Percentiles rank a stretch among this genome's conserved stretches.
Conservation (phyloP, 2,113 vertebrate genomes). For the Actenoides hombroni region DNA sequence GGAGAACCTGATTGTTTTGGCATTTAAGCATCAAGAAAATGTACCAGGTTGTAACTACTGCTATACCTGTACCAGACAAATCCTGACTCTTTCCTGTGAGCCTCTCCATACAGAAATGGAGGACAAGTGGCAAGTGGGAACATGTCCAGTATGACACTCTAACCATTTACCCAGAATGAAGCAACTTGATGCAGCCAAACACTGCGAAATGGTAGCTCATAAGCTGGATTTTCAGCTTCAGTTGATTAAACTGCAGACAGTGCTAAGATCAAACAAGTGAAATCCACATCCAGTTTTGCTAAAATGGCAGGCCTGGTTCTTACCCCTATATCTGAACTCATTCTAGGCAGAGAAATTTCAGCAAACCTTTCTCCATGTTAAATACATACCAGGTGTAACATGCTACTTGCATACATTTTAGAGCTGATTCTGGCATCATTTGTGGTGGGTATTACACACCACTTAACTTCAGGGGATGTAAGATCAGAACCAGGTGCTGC, state of each 20-base stretch:
- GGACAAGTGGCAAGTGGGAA: background rate
- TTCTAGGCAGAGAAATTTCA: background rate
- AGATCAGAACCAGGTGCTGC: background rate
- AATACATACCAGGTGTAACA: background rate
- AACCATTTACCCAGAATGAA: background rate
- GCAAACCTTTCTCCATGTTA: background rate
- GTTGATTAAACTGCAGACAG: background rate
- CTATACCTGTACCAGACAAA: background rate
- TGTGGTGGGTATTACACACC: background rate
- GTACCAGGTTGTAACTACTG: background rate
- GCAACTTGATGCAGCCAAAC: background rate
- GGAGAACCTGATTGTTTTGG: background rate
- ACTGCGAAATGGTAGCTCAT: background rate
- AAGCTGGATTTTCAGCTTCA: background rate
- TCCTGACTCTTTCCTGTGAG: background rate
- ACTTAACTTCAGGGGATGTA: background rate
- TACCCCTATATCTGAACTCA: background rate
- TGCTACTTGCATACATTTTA: background rate
- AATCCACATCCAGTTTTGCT: background rate
- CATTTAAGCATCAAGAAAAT: background rate
- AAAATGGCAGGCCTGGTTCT: background rate
- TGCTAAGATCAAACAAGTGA: background rate
- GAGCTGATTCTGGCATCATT: background rate
- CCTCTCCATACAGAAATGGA: background rate
- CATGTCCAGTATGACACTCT: accelerated